These are phyloP conservation scores for Aphis gossypii DNA, from an alignment of 1,140 invertebrate species.

Conservation along the genomic window DNA sequence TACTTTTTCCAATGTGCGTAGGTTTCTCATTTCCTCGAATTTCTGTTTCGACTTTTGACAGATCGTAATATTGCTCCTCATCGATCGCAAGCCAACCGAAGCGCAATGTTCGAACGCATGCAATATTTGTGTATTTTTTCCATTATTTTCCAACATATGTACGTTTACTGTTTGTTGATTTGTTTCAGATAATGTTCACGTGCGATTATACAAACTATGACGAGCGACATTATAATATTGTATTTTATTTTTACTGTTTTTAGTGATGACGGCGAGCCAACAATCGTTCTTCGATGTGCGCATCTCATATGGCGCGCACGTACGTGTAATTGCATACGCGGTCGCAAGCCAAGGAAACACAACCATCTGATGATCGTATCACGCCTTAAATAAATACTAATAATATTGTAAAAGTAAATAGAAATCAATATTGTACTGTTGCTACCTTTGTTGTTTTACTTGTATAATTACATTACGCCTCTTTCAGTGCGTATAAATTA, in stretches of 20 bases:
- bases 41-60: conserved; percentile 48
- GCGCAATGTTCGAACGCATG: not conserved
- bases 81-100: not conserved
- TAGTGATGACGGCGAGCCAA: not conserved
- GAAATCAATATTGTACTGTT: not conserved
- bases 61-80: conserved; percentile 29
- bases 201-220: not conserved
- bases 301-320: not conserved
- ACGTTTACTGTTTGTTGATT: not conserved
- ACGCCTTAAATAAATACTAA: not conserved
- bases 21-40: conserved; percentile 37
- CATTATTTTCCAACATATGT: not conserved
- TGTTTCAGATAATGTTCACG: not conserved
- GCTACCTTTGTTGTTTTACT: not conserved
- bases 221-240: not conserved
- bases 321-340: not conserved
- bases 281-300: not conserved
- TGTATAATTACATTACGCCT: not conserved
- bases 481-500: too few relatives aligned
- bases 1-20: not conserved
- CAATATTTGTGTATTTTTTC: not conserved
- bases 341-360: not conserved
- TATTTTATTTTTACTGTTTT: not conserved
- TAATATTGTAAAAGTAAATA: not conserved
- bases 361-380: not conserved